Base-by-base conservation (phyloP, 2,888 invertebrate species). In the Drosophila anomelani region DNA sequence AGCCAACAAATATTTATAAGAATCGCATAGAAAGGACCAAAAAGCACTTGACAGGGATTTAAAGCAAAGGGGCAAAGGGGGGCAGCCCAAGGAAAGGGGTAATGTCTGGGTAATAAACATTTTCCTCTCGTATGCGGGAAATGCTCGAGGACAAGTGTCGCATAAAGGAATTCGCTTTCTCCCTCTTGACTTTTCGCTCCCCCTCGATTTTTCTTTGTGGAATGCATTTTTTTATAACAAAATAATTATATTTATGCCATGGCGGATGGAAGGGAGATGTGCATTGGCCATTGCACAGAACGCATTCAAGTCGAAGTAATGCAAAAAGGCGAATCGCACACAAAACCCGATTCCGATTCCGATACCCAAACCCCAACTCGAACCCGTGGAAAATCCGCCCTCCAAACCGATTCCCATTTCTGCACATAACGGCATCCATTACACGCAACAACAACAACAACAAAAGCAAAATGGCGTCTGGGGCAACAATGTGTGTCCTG, bases 211-310 rank as follows among this genome's bases (percentile, higher is more conserved):
- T 32, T 38, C 54, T 54, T 61, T 80, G 83, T 76, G 69, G 78
- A 85, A 78, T 78, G 86, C 78, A 80, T 82, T 84, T 23, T 23
- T 88, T 84, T 88, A 85, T 84, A 84, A 84, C 86, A 73, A 82
- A 88, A 82, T 88, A 88, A 84, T 84, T 84, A 83, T 84, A 84
- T 88, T 84, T 84, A 84, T 85, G 80, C 75, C 80, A 32, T 29
- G 13, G 20, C 13, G 12, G 29, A 26, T 34, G 32, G 46, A 13
- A 17, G 15, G 38, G 5, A 39, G 23, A 12, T 39, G 49, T 53
- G 51, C 76, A 75, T 68, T 64, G 56, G 60, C 49, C 60, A 77
- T 73, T 62, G 63, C 77, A 73, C 46, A 69, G 39, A 60, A 51
- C 55, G 75, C 85, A 85, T 74, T 80, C 75, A 74, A 82, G 83